These are phyloP conservation scores for Bombylius major DNA, from an alignment of 2,888 invertebrate genomes.

Conservation along the genomic window DNA sequence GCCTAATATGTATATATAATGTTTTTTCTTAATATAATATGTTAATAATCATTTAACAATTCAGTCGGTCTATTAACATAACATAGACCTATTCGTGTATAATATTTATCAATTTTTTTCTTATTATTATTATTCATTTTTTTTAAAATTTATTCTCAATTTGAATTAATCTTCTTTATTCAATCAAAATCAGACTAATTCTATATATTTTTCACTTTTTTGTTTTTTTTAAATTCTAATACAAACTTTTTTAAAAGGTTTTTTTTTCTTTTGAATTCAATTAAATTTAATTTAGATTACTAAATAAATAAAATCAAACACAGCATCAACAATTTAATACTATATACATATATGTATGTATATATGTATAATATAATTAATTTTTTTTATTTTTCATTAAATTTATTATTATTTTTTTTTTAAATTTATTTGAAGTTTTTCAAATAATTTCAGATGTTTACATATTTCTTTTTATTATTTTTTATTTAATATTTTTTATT, in stretches of 20 bases:
- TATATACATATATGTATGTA: neutral
- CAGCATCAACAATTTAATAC: too few species aligned
- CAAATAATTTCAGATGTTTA: too few species aligned
- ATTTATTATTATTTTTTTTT: neutral
- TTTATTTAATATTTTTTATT: too few species aligned
- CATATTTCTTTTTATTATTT: too few species aligned
- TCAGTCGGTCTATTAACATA: slow-evolving; percentile 15
- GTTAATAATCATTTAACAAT: slow-evolving; percentile 12
- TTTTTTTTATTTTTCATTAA: too few species aligned
- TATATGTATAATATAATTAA: too few species aligned
- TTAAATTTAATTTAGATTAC: too few species aligned
- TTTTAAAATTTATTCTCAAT: neutral
- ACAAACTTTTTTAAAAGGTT: neutral
- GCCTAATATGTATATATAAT: neutral
- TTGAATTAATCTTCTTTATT: neutral
- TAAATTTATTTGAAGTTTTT: neutral
- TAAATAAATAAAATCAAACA: too few species aligned
- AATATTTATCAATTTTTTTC: too few species aligned
- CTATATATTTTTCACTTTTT: neutral
- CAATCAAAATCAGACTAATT: neutral
- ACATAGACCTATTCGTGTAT: slow-evolving; percentile 8
- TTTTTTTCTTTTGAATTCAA: neutral
- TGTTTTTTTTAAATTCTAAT: neutral
- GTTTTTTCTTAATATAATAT: neutral
- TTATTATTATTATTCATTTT: neutral